phyloP scores from a whole-genome alignment of 2,797 vertebrate genomes.

The Hippocampus kuda region DNA sequence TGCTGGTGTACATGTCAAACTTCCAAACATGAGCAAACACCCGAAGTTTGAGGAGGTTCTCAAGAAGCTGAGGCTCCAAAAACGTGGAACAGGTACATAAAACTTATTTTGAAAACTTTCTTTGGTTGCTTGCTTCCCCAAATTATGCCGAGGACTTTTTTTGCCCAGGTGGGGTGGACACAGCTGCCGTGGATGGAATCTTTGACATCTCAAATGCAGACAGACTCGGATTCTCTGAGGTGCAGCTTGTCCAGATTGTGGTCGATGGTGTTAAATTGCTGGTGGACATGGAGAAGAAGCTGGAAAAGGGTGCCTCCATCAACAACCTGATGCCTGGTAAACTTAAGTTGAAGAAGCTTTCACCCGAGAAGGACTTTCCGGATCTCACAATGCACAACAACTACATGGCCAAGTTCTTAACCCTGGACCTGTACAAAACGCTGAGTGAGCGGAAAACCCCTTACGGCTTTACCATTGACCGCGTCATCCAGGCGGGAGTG shows the following conservation, averaged over 20 bases:
- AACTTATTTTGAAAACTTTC: not conserved
- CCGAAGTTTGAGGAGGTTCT: conserved; percentile 5
- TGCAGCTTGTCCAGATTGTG: conserved; percentile 6
- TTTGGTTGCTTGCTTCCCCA: not conserved
- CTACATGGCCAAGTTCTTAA: conserved; percentile 64
- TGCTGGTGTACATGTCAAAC: not conserved
- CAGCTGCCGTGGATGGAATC: conserved; percentile 7
- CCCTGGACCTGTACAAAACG: conserved; percentile 55
- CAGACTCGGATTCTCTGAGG: conserved; percentile 7
- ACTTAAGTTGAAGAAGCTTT: conserved; percentile 48
- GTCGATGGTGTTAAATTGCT: conserved; percentile 1
- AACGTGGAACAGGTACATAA: conserved; percentile 3
- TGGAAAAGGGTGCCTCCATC: conserved; percentile 3
- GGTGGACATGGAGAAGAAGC: conserved; percentile 7
- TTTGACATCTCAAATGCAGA: conserved; percentile 6
- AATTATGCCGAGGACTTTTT: not conserved
- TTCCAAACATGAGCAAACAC: conserved; percentile 1
- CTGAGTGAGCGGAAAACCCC: conserved; percentile 1
- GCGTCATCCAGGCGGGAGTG: not conserved
- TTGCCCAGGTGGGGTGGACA: conserved; percentile 1
- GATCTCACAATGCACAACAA: conserved; percentile 70
- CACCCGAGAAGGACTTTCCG: conserved; percentile 68
- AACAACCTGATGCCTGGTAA: conserved; percentile 2
- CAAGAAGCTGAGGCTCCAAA: conserved; percentile 7
- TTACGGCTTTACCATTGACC: conserved; percentile 5